A percentile compares a stretch with the other conserved stretches of the same genome.
phyloP scores from a whole-genome alignment of 2,797 vertebrate genomes.

The Triplophysa yarkandensis region DNA sequence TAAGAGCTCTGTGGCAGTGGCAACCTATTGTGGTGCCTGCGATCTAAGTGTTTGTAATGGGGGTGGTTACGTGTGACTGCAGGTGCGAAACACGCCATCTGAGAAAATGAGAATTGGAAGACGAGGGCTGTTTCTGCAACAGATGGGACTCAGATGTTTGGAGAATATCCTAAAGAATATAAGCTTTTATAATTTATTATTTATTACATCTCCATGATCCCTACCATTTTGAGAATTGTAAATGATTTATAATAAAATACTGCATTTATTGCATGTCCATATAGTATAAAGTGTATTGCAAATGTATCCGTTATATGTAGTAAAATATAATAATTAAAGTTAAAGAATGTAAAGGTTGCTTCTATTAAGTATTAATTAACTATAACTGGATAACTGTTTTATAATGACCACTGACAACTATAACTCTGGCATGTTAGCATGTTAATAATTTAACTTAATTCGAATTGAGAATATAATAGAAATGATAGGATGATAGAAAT shows the following conservation, averaged over 20 bases:
- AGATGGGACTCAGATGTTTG: constrained; percentile 42
- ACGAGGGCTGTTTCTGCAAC: constrained; percentile 27
- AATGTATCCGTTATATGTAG: not conserved
- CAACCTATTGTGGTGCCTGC: constrained; percentile 24
- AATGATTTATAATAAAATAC: too few relatives aligned
- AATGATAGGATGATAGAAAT: constrained; percentile 11
- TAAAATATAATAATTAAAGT: not conserved
- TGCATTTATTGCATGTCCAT: not conserved
- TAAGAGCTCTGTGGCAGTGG: constrained; percentile 31
- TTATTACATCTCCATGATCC: constrained; percentile 10
- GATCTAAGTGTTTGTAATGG: constrained; percentile 36
- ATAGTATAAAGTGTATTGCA: not conserved
- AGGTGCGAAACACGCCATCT: constrained; percentile 17
- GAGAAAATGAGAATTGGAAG: constrained; percentile 42
- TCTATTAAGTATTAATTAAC: too few relatives aligned
- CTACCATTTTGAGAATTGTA: too few relatives aligned
- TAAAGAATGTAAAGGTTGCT: not conserved
- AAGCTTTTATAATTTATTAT: constrained; percentile 35
- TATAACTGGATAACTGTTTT: too few relatives aligned
- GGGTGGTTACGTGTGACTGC: constrained; percentile 24
- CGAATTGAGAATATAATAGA: too few relatives aligned
- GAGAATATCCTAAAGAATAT: constrained; percentile 18
- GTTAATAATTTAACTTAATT: too few relatives aligned
- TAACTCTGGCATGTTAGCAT: too few relatives aligned
- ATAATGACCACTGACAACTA: too few relatives aligned